Conservation (phyloP, 2,113 vertebrate genomes). For the Ptilonorhynchus violaceus region DNA sequence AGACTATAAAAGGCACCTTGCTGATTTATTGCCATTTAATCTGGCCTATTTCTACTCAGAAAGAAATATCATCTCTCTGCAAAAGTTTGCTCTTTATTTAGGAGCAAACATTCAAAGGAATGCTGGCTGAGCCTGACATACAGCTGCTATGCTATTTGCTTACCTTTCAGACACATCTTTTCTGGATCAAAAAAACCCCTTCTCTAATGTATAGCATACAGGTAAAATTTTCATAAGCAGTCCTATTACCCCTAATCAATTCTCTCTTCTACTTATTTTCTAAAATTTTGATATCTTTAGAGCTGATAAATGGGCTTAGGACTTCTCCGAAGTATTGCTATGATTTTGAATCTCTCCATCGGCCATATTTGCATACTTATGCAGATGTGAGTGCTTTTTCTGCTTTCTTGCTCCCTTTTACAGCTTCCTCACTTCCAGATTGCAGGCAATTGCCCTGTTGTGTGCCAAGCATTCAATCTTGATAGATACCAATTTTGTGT, state of each 20-base stretch:
- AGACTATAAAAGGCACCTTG: background rate
- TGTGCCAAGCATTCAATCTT: background rate
- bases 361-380: background rate
- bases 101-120: background rate
- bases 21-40: background rate
- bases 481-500: conserved; percentile 1
- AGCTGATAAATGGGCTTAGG: background rate
- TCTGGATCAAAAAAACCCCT: background rate
- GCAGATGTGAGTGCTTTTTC: background rate
- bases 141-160: background rate
- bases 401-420: background rate
- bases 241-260: background rate
- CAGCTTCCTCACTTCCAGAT: background rate
- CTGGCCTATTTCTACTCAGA: rapidly evolving
- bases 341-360: background rate
- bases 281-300: background rate
- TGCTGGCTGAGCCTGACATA: background rate
- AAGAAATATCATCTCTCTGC: background rate
- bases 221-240: background rate
- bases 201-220: background rate
- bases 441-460: background rate
- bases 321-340: background rate
- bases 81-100: background rate
- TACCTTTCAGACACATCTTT: background rate
- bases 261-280: background rate